Evolutionary conservation across 2,888 invertebrate species (phyloP).

Genomic region (Gari tellinella): DNA sequence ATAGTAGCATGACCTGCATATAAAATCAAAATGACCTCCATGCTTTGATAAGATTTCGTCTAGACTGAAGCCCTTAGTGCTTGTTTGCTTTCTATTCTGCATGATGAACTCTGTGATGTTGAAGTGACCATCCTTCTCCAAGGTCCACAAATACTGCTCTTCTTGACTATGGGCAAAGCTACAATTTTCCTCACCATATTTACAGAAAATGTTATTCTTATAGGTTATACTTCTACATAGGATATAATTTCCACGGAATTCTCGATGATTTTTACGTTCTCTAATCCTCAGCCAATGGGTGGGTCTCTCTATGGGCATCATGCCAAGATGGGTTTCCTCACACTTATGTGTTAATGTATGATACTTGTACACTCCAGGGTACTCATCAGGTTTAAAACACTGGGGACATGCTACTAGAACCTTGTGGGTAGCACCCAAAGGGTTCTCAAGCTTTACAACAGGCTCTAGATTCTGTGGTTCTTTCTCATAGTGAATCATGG

Average conservation of each 20-base stretch:
- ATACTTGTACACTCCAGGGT: constrained; percentile 58
- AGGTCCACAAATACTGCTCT: constrained; percentile 77
- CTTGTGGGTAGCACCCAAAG: constrained; percentile 60
- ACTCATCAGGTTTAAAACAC: constrained; percentile 60
- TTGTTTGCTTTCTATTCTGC: constrained; percentile 64
- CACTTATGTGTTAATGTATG: constrained; percentile 67
- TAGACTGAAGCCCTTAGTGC: constrained; percentile 59
- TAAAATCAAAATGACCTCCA: constrained; percentile 75
- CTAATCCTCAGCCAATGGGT: constrained; percentile 71
- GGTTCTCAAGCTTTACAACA: constrained; percentile 53
- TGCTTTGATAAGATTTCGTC: constrained; percentile 72
- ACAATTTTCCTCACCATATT: constrained; percentile 71
- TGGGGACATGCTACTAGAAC: constrained; percentile 67
- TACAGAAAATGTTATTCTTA: constrained; percentile 63
- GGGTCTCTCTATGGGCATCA: constrained; percentile 46
- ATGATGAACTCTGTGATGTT: constrained; percentile 78
- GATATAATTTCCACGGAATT: constrained; percentile 75
- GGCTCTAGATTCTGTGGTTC: constrained; percentile 11
- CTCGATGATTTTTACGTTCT: constrained; percentile 76
- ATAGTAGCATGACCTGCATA: constrained; percentile 78
- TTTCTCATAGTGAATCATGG: constrained; percentile 26
- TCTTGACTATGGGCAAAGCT: constrained; percentile 78
- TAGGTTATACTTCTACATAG: constrained; percentile 71
- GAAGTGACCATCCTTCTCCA: constrained; percentile 78
- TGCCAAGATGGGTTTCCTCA: constrained; percentile 74